Percentiles rank a stretch among this genome's conserved stretches.
These are phyloP conservation scores for Trichomycterus rosablanca DNA, from an alignment of 2,113 vertebrate species.

Conservation along the genomic window DNA sequence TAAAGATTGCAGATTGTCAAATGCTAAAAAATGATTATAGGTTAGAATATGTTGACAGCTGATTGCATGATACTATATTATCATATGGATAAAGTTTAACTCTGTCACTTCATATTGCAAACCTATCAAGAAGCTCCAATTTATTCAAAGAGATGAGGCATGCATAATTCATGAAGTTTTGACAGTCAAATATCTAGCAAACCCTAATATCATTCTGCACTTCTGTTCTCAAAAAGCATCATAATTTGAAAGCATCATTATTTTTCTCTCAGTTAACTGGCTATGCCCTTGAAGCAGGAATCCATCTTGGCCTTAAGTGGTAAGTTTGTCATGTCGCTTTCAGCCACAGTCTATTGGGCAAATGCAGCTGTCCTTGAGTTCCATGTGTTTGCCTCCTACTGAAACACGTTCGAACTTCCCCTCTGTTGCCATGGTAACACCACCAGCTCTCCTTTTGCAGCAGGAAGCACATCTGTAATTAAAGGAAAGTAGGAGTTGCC, in stretches of 20 bases:
- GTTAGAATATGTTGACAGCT: too few relatives aligned
- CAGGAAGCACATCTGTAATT: constrained; percentile 31
- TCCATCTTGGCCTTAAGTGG: constrained; percentile 31
- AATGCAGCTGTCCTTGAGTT: constrained; percentile 59
- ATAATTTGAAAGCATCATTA: background rate
- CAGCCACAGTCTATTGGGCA: constrained; percentile 54
- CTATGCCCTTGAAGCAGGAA: constrained; percentile 22
- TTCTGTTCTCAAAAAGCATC: background rate
- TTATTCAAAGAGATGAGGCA: too few relatives aligned
- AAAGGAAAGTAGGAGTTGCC: background rate
- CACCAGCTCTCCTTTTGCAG: constrained; percentile 45
- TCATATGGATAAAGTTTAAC: too few relatives aligned
- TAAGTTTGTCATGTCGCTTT: constrained; percentile 48
- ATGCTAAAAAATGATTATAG: too few relatives aligned
- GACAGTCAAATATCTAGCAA: background rate
- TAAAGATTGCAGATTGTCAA: too few relatives aligned
- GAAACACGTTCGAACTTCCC: constrained; percentile 55
- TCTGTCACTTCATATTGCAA: too few relatives aligned
- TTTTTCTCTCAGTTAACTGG: constrained; percentile 4
- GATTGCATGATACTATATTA: too few relatives aligned
- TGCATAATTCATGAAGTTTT: too few relatives aligned
- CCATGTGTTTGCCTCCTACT: constrained; percentile 47
- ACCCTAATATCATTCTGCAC: background rate
- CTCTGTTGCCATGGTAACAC: constrained; percentile 58
- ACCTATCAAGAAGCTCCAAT: too few relatives aligned